Evolutionary conservation across 2,113 vertebrate genomes (phyloP), one percentile per base, ranked within the genome.

Genomic region (Salvelinus fontinalis): DNA sequence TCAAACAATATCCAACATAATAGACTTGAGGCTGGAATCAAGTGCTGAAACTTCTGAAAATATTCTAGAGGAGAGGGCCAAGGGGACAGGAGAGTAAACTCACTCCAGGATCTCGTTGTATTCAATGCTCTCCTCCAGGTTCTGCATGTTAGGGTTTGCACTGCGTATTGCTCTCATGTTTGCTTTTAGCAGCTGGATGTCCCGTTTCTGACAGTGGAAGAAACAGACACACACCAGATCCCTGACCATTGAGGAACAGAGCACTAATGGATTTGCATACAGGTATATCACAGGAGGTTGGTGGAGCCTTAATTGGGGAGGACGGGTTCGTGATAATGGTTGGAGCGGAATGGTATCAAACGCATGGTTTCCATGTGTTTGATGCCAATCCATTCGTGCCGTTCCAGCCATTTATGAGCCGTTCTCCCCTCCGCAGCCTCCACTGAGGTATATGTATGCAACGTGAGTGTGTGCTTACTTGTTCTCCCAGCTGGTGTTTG

Each of bases 91-190:
- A 67, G 34, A 18, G 2, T 29, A 22, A 0, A 92, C 97, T 95
- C 86, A 99, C 98, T 98, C 98, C 69, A 99, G 91, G 87, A 99
- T 99, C 86, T 99, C 98, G 0, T 99, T 99, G 94, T 99, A 99
- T 80, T 99, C 98, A 12, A 98, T 98, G 78, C 96, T 98, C 90
- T 99, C 97, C 86, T 99, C 97, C 75, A 99, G 93, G 92, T 97
- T 99, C 90, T 98, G 97, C 81, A 99, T 93, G 89, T 97, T 99
- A 49, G 98, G 97, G 91, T 98, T 99, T 76, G 97, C 96, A 22
- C 96, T 98, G 84, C 98, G 96, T 88, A 99, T 97, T 0, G 97
- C 98, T 71, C 97, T 92, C 96, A 99, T 98, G 86, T 97, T 99
- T 0, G 97, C 97, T 90, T 99, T 99, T 60, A 99, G 93, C 89